Conservation (phyloP, 2,888 invertebrate genomes). For the Napeogenes sylphis region DNA sequence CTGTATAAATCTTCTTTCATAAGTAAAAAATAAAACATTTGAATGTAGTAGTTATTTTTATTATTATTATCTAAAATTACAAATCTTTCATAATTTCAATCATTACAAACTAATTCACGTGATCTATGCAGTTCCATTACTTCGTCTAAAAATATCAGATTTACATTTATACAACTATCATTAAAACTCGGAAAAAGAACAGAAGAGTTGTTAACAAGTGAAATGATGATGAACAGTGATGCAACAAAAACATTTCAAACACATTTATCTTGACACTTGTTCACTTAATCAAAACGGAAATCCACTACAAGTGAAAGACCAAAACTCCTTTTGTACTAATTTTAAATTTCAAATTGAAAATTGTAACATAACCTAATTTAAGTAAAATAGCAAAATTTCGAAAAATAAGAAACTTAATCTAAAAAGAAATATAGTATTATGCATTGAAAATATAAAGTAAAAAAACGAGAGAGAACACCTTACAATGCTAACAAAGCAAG, state of each 20-base stretch:
- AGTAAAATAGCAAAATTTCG: constrained; percentile 14
- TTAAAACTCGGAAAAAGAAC: constrained; percentile 26
- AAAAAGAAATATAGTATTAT: constrained; percentile 2
- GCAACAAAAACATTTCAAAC: constrained; percentile 5
- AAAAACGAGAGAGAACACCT: constrained; percentile 12
- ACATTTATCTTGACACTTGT: constrained; percentile 1
- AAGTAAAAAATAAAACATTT: too few species aligned
- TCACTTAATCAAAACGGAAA: constrained; percentile 13
- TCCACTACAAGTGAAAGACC: constrained; percentile 3
- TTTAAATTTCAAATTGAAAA: constrained; percentile 11
- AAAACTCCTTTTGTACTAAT: constrained; percentile 25
- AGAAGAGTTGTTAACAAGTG: constrained; percentile 11
- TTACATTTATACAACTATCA: constrained; percentile 70
- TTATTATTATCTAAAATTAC: constrained; percentile 74
- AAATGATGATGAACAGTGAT: background rate
- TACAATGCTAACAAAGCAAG: constrained; percentile 25
- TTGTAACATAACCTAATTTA: constrained; percentile 19
- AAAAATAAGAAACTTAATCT: constrained; percentile 1
- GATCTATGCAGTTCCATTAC: constrained; percentile 62
- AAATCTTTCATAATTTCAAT: constrained; percentile 71
- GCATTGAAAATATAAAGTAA: background rate
- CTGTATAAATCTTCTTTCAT: too few species aligned
- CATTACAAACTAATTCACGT: constrained; percentile 58
- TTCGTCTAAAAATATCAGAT: constrained; percentile 70
- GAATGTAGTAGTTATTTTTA: constrained; percentile 33